phyloP scores from a whole-genome alignment of 2,797 vertebrate species.

The Galago senegalensis region DNA sequence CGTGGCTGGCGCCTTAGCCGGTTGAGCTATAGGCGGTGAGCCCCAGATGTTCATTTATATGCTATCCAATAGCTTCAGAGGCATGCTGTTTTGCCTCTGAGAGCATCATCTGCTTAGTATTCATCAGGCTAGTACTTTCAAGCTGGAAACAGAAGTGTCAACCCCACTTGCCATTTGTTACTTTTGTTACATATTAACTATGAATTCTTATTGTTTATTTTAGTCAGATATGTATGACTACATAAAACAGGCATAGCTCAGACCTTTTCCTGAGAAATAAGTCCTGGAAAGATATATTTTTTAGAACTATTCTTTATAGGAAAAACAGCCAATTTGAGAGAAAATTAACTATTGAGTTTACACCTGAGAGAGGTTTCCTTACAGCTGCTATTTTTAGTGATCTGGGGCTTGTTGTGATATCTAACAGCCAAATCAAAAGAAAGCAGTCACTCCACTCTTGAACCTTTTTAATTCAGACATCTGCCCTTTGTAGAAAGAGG shows the following conservation, averaged over 20 bases:
- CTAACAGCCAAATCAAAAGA: background rate
- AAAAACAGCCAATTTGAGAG: constrained; percentile 3
- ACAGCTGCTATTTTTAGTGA: background rate
- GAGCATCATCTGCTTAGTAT: background rate
- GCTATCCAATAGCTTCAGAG: background rate
- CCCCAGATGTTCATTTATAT: too few species aligned
- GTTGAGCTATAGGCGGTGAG: too few species aligned
- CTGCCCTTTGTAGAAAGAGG: background rate
- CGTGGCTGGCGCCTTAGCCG: too few species aligned
- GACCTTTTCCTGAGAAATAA: background rate
- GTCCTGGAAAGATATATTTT: background rate
- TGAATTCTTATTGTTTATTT: background rate
- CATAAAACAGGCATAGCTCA: background rate
- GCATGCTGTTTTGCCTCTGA: background rate
- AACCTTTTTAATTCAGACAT: background rate
- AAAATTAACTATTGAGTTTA: background rate
- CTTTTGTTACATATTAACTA: background rate
- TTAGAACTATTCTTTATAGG: background rate
- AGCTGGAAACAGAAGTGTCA: background rate
- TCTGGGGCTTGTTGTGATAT: background rate
- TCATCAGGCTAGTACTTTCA: background rate
- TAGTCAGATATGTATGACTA: background rate
- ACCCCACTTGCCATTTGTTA: background rate
- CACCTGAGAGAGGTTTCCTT: background rate
- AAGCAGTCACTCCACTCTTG: background rate